phyloP scores from a whole-genome alignment of 2,888 invertebrate species.

The Chaetogeoica ovagalla region DNA sequence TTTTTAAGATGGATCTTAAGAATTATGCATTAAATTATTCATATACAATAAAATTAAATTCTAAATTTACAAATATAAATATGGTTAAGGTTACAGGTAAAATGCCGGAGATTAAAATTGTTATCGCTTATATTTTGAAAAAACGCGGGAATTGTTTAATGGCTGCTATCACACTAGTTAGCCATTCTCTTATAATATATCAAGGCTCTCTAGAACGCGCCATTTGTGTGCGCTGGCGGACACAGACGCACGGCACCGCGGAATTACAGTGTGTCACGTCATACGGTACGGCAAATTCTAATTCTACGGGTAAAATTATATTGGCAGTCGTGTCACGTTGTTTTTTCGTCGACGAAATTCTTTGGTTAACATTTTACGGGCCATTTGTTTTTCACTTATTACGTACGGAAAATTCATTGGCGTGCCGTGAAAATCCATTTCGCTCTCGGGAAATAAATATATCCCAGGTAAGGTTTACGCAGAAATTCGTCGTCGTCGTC shows the following conservation, averaged over 20 bases:
- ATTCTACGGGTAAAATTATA: not conserved
- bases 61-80: too few species aligned
- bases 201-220: too few species aligned
- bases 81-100: too few species aligned
- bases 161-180: too few species aligned
- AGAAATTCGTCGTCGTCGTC: not conserved
- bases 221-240: not conserved
- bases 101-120: too few species aligned
- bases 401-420: conserved; percentile 14
- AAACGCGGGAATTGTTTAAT: too few species aligned
- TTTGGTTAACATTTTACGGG: conserved; percentile 38
- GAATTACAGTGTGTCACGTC: not conserved
- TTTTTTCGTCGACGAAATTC: conserved; percentile 24
- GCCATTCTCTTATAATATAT: too few species aligned
- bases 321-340: conserved; percentile 20
- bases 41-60: too few species aligned
- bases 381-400: conserved; percentile 6
- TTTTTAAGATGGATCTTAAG: too few species aligned
- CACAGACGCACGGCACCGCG: not conserved
- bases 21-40: too few species aligned
- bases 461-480: conserved; percentile 7
- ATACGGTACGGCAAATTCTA: not conserved
- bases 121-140: too few species aligned
- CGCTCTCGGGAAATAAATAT: not conserved
- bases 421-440: conserved; percentile 15